phyloP scores from a whole-genome alignment of 2,113 vertebrate genomes.

The Aptenodytes patagonicus region DNA sequence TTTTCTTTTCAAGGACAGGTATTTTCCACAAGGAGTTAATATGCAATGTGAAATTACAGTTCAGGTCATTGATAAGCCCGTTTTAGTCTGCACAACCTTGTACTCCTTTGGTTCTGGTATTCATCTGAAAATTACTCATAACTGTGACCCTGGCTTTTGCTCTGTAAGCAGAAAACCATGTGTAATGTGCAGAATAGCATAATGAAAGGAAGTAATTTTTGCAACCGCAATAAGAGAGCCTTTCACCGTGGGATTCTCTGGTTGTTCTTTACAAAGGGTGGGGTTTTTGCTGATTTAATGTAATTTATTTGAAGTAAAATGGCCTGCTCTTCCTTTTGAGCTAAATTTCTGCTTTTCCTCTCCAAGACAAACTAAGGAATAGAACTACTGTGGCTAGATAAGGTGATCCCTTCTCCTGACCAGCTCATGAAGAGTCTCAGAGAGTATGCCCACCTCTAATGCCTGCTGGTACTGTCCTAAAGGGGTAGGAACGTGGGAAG shows the following conservation, averaged over 20 bases:
- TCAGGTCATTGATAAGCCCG: conserved; percentile 20
- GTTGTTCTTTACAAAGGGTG: not conserved
- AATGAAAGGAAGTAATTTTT: conserved; percentile 65
- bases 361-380: conserved; percentile 19
- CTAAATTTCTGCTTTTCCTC: not conserved
- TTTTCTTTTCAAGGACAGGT: not conserved
- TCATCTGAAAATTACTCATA: conserved; percentile 46
- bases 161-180: conserved; percentile 64
- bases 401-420: not conserved
- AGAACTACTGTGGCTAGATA: not conserved
- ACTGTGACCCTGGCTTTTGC: conserved; percentile 27
- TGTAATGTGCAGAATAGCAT: conserved; percentile 29
- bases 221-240: conserved; percentile 1
- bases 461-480: not conserved
- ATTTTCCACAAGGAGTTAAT: conserved; percentile 31
- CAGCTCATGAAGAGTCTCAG: not conserved
- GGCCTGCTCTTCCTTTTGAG: not conserved
- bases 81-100: conserved; percentile 31
- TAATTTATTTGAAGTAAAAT: conserved; percentile 2
- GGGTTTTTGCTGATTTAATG: conserved; percentile 37
- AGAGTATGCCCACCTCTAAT: not conserved
- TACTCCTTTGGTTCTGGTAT: conserved; percentile 47
- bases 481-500: not conserved
- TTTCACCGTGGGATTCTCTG: conserved; percentile 61
- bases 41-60: conserved; percentile 45